A percentile compares a stretch with the other conserved stretches of the same genome.
These are phyloP conservation scores for Rhinatrema bivittatum DNA, from an alignment of 2,797 vertebrate species.

Conservation along the genomic window DNA sequence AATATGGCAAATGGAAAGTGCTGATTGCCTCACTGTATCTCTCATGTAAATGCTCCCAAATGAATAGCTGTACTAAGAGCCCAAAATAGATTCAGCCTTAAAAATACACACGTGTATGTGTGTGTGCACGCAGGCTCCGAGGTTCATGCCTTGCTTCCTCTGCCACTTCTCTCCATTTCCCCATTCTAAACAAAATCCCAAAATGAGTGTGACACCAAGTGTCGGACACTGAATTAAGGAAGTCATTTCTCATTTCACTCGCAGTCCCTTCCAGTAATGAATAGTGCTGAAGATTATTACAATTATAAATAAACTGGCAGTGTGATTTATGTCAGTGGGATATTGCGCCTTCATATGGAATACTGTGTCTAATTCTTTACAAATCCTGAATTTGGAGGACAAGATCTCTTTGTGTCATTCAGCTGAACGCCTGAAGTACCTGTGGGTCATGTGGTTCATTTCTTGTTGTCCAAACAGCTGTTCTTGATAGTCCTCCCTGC, in stretches of 20 bases:
- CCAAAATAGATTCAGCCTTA: slow-evolving; percentile 19
- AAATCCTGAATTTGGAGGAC: slow-evolving; percentile 33
- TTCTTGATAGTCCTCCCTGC: slow-evolving; percentile 53
- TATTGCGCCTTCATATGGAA: slow-evolving; percentile 25
- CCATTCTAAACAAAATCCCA: no score
- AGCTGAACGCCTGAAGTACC: slow-evolving; percentile 33
- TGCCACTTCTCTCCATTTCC: no score
- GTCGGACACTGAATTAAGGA: slow-evolving; percentile 25
- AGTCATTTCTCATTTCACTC: slow-evolving; percentile 44
- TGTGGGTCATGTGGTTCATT: slow-evolving; percentile 39
- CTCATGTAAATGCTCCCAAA: slow-evolving; percentile 20
- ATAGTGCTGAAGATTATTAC: slow-evolving; percentile 35
- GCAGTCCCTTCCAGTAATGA: slow-evolving; percentile 34
- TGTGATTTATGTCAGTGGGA: slow-evolving; percentile 34
- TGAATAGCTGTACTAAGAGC: slow-evolving; percentile 2
- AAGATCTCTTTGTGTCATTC: slow-evolving; percentile 20
- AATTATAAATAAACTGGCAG: slow-evolving; percentile 38
- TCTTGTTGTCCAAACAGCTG: slow-evolving; percentile 64
- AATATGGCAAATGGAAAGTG: slow-evolving; percentile 1
- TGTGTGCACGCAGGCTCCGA: no score
- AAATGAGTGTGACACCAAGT: slow-evolving; percentile 28
- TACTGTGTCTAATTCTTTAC: slow-evolving; percentile 43
- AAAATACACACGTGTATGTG: slow-evolving; percentile 2
- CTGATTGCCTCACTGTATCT: slow-evolving; percentile 1
- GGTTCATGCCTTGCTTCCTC: not conserved